Conservation (phyloP, 2,113 vertebrate species). For the Charina bottae region DNA sequence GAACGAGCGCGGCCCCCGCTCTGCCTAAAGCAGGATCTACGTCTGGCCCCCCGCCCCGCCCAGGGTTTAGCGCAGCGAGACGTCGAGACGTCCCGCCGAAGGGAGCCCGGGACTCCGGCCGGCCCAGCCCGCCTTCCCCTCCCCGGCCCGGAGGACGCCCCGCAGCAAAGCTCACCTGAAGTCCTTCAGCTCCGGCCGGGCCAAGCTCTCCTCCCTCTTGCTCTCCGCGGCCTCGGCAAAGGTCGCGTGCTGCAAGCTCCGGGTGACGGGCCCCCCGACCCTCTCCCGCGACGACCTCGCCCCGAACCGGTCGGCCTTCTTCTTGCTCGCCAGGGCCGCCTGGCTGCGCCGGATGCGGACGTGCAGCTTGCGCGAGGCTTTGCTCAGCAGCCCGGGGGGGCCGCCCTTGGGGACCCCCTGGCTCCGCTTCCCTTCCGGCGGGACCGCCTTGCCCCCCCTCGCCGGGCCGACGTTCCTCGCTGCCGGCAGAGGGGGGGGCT, state of each 20-base stretch:
- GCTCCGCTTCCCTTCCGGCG: constrained; percentile 76
- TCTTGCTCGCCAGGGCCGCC: constrained; percentile 72
- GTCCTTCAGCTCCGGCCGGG: constrained; percentile 83
- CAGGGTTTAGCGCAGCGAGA: no score
- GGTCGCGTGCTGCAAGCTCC: constrained; percentile 83
- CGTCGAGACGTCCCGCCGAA: no score
- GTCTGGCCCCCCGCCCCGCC: no score
- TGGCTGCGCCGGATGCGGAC: constrained; percentile 82
- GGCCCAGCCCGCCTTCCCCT: not conserved
- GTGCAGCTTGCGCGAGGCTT: constrained; percentile 79
- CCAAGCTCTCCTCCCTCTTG: constrained; percentile 79
- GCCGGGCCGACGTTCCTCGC: constrained; percentile 80
- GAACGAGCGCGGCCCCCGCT: no score
- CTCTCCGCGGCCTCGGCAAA: constrained; percentile 75
- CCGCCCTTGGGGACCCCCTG: constrained; percentile 70
- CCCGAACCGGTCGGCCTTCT: constrained; percentile 77
- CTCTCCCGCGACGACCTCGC: constrained; percentile 77
- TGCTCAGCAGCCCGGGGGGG: constrained; percentile 76
- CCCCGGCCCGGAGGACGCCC: not conserved
- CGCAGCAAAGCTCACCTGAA: constrained; percentile 71
- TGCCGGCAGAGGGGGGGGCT: constrained; percentile 71
- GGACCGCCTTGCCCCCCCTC: constrained; percentile 78
- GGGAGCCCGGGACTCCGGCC: no score
- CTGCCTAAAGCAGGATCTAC: no score
- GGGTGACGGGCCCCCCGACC: constrained; percentile 74